phyloP scores from a whole-genome alignment of 2,888 invertebrate genomes.

The Metacarcinus magister region DNA sequence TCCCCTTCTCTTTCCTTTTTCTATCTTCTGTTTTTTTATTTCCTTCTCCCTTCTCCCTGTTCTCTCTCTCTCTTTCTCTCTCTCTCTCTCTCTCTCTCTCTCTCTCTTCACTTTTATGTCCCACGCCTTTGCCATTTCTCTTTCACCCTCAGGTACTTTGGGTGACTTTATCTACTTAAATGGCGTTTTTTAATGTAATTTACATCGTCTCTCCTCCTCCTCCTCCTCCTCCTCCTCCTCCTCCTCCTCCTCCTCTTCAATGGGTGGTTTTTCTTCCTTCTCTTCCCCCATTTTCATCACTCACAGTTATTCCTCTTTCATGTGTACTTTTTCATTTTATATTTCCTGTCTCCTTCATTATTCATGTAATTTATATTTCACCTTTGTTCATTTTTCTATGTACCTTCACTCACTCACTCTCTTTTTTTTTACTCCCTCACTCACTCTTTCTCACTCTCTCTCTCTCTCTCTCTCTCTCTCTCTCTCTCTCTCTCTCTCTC shows the following conservation, averaged over 20 bases:
- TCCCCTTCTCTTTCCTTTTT: background rate
- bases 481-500: background rate
- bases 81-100: conserved; percentile 51
- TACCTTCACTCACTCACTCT: no score
- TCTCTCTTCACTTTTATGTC: conserved; percentile 21
- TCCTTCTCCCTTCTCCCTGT: background rate
- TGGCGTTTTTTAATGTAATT: background rate
- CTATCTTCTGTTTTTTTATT: no score
- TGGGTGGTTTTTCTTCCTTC: background rate
- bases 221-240: conserved; percentile 26
- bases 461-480: background rate
- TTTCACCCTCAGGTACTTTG: background rate
- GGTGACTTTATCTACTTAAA: background rate
- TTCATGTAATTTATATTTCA: background rate
- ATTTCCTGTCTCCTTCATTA: background rate
- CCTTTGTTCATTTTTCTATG: background rate
- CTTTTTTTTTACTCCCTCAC: background rate
- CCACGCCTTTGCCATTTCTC: background rate
- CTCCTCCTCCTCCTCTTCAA: background rate
- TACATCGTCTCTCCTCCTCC: background rate
- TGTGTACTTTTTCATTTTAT: background rate
- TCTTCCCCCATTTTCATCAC: background rate
- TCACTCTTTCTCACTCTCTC: background rate
- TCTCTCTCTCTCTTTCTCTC: conserved; percentile 51
- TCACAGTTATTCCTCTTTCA: background rate